Evolutionary conservation across 2,888 invertebrate species (phyloP).

Genomic region (Anaspis maculata): DNA sequence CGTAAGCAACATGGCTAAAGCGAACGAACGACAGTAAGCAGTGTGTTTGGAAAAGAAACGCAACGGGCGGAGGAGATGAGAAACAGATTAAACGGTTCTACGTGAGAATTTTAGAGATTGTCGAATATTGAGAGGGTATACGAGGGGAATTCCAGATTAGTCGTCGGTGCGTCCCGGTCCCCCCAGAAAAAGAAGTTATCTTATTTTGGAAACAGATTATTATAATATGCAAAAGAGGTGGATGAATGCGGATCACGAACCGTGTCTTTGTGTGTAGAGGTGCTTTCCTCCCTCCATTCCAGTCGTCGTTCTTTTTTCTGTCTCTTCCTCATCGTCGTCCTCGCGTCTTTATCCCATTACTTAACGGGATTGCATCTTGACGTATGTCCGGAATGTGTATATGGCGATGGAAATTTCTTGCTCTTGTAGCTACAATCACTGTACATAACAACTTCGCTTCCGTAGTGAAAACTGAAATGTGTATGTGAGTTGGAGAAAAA

Average conservation of each 20-base stretch:
- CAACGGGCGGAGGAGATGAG: slow-evolving; percentile 28
- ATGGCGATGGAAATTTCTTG: background rate
- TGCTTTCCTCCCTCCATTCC: no score
- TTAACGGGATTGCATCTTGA: slow-evolving; percentile 6
- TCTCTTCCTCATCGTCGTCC: background rate
- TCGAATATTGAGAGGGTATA: slow-evolving; percentile 34
- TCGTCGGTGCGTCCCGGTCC: no score
- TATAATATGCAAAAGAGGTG: slow-evolving; percentile 33
- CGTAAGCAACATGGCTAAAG: no score
- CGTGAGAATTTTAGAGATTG: slow-evolving; percentile 38
- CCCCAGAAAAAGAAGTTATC: slow-evolving; percentile 33
- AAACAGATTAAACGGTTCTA: slow-evolving; percentile 38
- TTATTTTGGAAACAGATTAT: slow-evolving; percentile 35
- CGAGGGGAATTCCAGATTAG: slow-evolving; percentile 34
- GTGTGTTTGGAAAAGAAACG: slow-evolving; percentile 9
- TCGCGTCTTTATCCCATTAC: slow-evolving; percentile 7
- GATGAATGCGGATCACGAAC: slow-evolving; percentile 30
- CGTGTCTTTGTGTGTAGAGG: slow-evolving; percentile 16
- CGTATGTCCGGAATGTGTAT: slow-evolving; percentile 4
- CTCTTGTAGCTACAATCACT: no score
- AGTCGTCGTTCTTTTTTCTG: slow-evolving; percentile 10
- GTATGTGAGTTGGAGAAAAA: no score
- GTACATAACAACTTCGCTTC: no score
- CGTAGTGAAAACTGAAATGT: no score
- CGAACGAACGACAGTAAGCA: no score